Evolutionary conservation across 2,888 invertebrate genomes (phyloP).

Genomic region (Pocota personata): DNA sequence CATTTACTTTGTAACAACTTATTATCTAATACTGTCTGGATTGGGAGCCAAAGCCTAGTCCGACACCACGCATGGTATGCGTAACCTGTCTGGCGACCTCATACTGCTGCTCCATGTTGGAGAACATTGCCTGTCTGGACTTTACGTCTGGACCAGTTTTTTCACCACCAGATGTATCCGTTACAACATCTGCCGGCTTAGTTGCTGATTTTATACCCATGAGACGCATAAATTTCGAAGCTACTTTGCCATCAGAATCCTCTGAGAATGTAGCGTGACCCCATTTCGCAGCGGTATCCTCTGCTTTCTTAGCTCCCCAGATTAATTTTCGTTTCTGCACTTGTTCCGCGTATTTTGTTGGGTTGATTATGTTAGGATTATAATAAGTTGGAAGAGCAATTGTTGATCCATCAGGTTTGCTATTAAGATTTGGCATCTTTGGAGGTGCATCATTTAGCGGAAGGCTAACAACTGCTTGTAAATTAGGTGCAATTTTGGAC

Average conservation of each 20-base stretch:
- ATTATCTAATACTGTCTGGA: constrained; percentile 81
- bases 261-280: constrained; percentile 93
- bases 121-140: constrained; percentile 91
- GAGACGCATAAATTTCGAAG: constrained; percentile 96
- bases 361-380: constrained; percentile 89
- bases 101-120: constrained; percentile 97
- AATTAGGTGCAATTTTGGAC: constrained; percentile 61
- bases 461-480: constrained; percentile 77
- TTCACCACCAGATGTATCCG: constrained; percentile 35
- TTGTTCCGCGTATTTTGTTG: constrained; percentile 93
- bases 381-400: constrained; percentile 87
- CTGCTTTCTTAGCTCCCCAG: constrained; percentile 91
- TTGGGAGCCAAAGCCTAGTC: constrained; percentile 89
- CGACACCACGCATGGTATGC: constrained; percentile 96
- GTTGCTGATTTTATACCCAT: constrained; percentile 93
- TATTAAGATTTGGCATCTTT: constrained; percentile 81
- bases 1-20: constrained; percentile 53
- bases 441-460: constrained; percentile 76
- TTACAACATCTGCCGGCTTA: constrained; percentile 25
- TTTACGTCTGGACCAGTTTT: constrained; percentile 78
- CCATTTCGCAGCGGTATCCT: constrained; percentile 86
- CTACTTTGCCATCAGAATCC: constrained; percentile 95
- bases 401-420: constrained; percentile 75
- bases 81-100: constrained; percentile 97
- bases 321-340: constrained; percentile 95